Base-by-base conservation (phyloP, 2,797 vertebrate species). In the Myotis myotis region DNA sequence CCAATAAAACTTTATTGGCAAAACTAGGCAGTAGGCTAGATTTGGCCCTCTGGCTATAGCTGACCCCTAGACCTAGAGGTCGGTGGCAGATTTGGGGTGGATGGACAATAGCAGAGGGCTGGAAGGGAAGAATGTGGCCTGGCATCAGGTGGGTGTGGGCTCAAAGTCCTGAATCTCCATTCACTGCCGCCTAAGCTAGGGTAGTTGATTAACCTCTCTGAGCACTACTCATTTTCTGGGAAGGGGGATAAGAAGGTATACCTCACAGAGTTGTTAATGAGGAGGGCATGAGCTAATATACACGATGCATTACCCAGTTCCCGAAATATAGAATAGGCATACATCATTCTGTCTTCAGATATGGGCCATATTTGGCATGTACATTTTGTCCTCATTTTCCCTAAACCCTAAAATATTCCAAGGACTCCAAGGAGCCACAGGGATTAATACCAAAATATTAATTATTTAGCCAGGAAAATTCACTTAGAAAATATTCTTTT, bases 381-480 rank as follows among this genome's bases (percentile, higher is more conserved):
- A 33, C 51, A 10, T 66, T 74, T 89, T 93, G 57, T 64, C 60
- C 57, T 68, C 25, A 30, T 85, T 90, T 84, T 49, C 30, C 64
- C 25, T 78, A 82, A 36, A 66, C 49, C 38, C 72, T 47, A 47
- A 36, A 74, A 64, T 74, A 38, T 86, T 36, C 28, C n/a, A 9
- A 36, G 16, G 38, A 47, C 79, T 93, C 41, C 44, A 53, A 10
- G 38, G 64, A 91, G 55, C 53, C 79, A 47, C 33, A 51, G 25
- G 36, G 70, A 94, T 89, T 93, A 91, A 93, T 89, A 36, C 64
- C 47, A 8, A 38, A 53, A n/a, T 89, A 36, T 89, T 93, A 78
- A 93, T 95, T 96, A 92, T 79, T 79, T 95, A 85, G n/a, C 55
- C 72, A 47, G 84, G 81, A 74, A 91, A 93, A 92, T 85, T 82